Evolutionary conservation across 2,113 vertebrate genomes (phyloP).

Genomic region (Ibidorhyncha struthersii): DNA sequence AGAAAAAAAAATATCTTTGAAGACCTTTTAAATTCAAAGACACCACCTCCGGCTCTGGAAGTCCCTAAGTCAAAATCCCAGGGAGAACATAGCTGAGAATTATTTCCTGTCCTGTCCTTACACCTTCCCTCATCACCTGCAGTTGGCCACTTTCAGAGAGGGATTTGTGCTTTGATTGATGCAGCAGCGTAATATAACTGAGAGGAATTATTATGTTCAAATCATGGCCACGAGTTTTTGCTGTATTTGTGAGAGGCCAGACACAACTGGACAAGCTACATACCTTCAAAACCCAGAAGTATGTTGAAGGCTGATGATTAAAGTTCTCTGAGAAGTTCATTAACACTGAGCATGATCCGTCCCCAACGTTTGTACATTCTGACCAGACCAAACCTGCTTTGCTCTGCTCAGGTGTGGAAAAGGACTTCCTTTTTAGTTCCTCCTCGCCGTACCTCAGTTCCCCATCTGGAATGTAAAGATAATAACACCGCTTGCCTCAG

Average conservation of each 20-base stretch:
- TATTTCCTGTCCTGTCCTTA: neutral
- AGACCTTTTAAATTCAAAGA: neutral
- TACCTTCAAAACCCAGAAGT: neutral
- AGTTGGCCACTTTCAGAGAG: neutral
- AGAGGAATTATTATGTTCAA: neutral
- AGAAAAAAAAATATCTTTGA: neutral
- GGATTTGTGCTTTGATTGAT: neutral
- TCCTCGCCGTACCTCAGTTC: accelerated
- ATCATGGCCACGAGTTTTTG: neutral
- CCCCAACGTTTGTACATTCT: neutral
- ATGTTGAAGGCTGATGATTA: neutral
- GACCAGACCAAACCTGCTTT: neutral
- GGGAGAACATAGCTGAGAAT: neutral
- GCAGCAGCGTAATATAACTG: neutral
- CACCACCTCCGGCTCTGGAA: neutral
- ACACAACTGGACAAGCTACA: neutral
- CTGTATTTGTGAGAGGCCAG: neutral
- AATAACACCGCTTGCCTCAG: neutral
- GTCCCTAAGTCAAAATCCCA: neutral
- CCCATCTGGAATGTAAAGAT: neutral
- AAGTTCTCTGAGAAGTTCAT: neutral
- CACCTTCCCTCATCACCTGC: neutral
- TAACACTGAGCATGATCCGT: neutral
- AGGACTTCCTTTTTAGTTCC: neutral
- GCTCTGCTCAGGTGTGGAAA: neutral